Conservation (phyloP, 2,888 invertebrate species). For the Pristionchus mayeri region DNA sequence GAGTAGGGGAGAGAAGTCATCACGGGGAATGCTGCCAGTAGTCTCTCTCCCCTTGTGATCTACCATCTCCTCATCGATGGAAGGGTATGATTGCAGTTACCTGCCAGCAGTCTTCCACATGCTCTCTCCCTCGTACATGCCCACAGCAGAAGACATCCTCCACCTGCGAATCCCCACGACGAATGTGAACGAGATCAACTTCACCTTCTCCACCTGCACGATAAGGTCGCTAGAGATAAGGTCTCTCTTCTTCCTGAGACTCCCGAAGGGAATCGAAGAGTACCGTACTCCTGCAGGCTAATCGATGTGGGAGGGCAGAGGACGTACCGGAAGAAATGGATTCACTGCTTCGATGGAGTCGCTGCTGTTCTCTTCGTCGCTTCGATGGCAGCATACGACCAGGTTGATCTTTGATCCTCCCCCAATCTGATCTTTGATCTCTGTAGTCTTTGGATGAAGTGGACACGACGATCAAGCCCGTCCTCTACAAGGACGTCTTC, state of each 20-base stretch:
- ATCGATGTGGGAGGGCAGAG: conserved; percentile 62
- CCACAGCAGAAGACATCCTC: conserved; percentile 55
- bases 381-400: conserved; percentile 57
- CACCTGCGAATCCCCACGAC: conserved; percentile 57
- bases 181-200: conserved; percentile 59
- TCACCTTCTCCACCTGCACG: conserved; percentile 53
- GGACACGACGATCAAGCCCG: not conserved
- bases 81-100: conserved; percentile 49
- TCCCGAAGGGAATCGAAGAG: not conserved
- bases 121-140: conserved; percentile 51
- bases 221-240: conserved; percentile 54
- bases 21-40: not conserved
- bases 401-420: conserved; percentile 45
- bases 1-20: not conserved
- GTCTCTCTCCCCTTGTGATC: no score
- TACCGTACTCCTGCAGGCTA: conserved; percentile 50
- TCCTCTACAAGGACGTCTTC: conserved; percentile 43
- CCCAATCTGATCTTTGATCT: conserved; percentile 30
- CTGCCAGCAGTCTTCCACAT: conserved; percentile 54
- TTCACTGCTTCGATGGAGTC: conserved; percentile 61
- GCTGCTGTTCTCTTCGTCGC: conserved; percentile 59
- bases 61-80: no score
- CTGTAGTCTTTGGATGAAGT: conserved; percentile 40
- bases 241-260: not conserved
- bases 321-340: conserved; percentile 61